These are phyloP conservation scores for Drosophila repletoides DNA, from an alignment of 1,140 invertebrate species.

Conservation along the genomic window DNA sequence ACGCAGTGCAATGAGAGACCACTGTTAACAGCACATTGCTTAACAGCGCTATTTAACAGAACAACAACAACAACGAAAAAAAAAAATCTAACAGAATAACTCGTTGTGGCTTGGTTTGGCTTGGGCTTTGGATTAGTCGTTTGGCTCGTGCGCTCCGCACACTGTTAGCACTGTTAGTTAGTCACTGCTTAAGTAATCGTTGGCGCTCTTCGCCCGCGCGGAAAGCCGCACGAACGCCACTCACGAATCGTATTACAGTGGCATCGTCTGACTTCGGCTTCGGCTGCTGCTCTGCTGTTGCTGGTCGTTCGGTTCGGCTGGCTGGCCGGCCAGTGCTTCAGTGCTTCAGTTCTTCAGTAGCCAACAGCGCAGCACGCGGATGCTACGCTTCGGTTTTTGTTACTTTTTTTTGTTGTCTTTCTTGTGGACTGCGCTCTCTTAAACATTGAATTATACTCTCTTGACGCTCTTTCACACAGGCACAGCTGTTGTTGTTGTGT, in stretches of 20 bases:
- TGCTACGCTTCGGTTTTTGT: conserved; percentile 68
- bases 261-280: conserved; percentile 33
- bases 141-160: conserved; percentile 45
- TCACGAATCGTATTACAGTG: conserved; percentile 47
- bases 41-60: too few relatives aligned
- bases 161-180: conserved; percentile 44
- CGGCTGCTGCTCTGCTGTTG: conserved; percentile 29
- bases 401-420: conserved; percentile 31
- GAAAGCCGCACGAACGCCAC: conserved; percentile 44
- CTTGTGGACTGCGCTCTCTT: conserved; percentile 43
- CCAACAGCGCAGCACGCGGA: conserved; percentile 68
- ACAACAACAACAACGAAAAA: neutral
- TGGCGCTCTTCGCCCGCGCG: conserved; percentile 43
- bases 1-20: neutral
- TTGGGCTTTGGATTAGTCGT: conserved; percentile 8
- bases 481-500: conserved; percentile 22
- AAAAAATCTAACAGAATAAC: neutral
- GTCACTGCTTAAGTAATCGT: conserved; percentile 60
- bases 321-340: too few relatives aligned
- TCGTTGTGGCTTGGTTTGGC: conserved; percentile 19
- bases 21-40: neutral
- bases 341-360: conserved; percentile 72
- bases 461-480: conserved; percentile 13
- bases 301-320: conserved; percentile 21
- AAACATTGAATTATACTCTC: conserved; percentile 37